Conservation (phyloP, 2,113 vertebrate species). For the Xiphophorus maculatus region DNA sequence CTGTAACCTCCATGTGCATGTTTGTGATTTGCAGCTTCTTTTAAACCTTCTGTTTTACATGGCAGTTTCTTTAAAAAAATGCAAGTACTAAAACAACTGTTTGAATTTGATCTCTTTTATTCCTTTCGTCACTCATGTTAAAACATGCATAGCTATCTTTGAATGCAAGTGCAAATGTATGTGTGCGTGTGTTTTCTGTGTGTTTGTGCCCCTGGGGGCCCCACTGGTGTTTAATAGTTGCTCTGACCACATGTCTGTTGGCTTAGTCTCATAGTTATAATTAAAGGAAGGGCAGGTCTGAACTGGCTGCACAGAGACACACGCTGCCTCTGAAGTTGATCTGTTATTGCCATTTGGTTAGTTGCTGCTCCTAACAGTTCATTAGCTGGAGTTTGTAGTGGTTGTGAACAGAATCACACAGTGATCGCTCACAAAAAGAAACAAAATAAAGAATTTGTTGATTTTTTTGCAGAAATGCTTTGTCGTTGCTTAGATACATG, state of each 20-base stretch:
- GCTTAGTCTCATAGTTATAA: slow-evolving; percentile 81
- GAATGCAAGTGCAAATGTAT: neutral
- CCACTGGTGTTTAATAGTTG: slow-evolving; percentile 79
- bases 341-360: slow-evolving; percentile 67
- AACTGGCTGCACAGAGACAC: slow-evolving; percentile 75
- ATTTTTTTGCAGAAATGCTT: neutral
- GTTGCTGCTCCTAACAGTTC: slow-evolving; percentile 35
- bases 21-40: slow-evolving; percentile 16
- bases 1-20: slow-evolving; percentile 18
- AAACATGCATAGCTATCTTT: neutral
- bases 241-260: slow-evolving; percentile 79
- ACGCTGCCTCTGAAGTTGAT: slow-evolving; percentile 70
- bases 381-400: slow-evolving; percentile 50
- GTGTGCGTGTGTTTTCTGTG: neutral
- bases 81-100: neutral
- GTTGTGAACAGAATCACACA: slow-evolving; percentile 5
- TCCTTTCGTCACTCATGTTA: neutral
- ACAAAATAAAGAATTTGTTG: slow-evolving; percentile 6
- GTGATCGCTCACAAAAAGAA: slow-evolving; percentile 11
- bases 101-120: slow-evolving; percentile 11
- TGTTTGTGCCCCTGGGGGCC: slow-evolving; percentile 36
- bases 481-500: no score
- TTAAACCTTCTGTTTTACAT: slow-evolving; percentile 4
- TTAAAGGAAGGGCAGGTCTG: slow-evolving; percentile 85
- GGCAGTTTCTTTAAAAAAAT: neutral